These are phyloP conservation scores for Platyrinchus mystaceus DNA, from an alignment of 2,797 vertebrate species.

Conservation along the genomic window DNA sequence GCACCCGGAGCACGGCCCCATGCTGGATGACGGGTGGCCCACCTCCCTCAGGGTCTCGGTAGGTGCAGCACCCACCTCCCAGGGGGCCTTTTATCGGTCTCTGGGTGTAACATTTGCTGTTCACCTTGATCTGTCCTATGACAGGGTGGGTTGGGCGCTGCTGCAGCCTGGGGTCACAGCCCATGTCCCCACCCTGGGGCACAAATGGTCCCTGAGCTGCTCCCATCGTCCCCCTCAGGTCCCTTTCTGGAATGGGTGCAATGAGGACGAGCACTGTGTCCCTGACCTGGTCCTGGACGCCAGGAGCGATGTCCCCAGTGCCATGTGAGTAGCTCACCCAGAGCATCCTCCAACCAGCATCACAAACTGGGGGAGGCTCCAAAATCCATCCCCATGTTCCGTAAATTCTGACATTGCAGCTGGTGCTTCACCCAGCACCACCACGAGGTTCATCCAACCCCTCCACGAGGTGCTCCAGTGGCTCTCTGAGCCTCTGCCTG, in stretches of 20 bases:
- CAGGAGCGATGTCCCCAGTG: conserved; percentile 86
- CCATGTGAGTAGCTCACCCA: conserved; percentile 75
- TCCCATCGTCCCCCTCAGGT: conserved; percentile 74
- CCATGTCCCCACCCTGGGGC: background rate
- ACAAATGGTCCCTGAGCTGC: rapidly evolving
- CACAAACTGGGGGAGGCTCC: background rate
- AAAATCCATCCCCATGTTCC: background rate
- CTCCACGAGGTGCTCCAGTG: background rate
- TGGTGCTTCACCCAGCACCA: background rate
- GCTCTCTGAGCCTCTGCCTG: background rate
- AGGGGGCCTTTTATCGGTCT: background rate
- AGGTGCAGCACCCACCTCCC: background rate
- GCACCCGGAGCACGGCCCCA: conserved; percentile 77
- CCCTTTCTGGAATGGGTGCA: conserved; percentile 98
- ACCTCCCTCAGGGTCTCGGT: conserved; percentile 87
- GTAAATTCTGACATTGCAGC: rapidly evolving
- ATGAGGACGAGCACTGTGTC: conserved; percentile 92
- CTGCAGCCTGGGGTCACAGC: background rate
- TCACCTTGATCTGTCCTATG: too few species aligned
- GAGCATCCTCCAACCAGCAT: too few species aligned
- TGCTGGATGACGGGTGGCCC: conserved; percentile 90
- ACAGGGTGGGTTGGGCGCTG: rapidly evolving
- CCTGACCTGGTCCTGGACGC: conserved; percentile 91
- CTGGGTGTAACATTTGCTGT: background rate
- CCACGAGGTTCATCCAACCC: background rate